phyloP scores from a whole-genome alignment of 2,888 invertebrate species.

The Chymomyza amoena region DNA sequence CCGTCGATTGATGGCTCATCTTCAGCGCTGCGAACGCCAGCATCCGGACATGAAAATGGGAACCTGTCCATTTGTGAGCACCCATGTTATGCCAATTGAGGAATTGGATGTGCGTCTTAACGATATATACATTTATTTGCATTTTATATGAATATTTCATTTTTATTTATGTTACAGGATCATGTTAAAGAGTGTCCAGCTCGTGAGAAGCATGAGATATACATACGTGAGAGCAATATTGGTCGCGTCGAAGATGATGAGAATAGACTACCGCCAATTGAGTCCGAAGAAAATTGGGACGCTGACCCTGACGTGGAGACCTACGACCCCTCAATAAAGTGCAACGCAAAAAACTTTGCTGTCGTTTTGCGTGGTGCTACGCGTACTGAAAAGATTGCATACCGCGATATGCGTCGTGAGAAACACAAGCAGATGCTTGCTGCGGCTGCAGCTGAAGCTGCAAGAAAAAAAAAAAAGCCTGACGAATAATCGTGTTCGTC shows the following conservation, averaged over 20 bases:
- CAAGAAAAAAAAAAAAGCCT: too few relatives aligned
- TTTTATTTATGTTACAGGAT: slow-evolving; percentile 30
- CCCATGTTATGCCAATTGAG: slow-evolving; percentile 78
- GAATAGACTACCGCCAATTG: not conserved
- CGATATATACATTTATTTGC: not conserved
- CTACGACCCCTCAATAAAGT: slow-evolving; percentile 29
- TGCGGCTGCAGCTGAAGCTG: too few relatives aligned
- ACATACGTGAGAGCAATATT: slow-evolving; percentile 32
- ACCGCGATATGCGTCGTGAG: too few relatives aligned
- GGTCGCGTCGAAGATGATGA: slow-evolving; percentile 6
- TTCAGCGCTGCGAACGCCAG: slow-evolving; percentile 81
- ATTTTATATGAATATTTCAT: not conserved
- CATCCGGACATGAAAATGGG: slow-evolving; percentile 76
- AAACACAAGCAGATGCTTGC: too few relatives aligned
- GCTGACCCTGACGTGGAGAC: slow-evolving; percentile 17
- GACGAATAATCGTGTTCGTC: too few relatives aligned
- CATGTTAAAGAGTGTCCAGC: slow-evolving; percentile 56
- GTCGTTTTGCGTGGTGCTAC: too few relatives aligned
- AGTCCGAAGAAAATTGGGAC: slow-evolving; percentile 32
- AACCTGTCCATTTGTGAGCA: slow-evolving; percentile 81
- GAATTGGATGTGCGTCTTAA: not conserved
- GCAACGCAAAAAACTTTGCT: too few relatives aligned
- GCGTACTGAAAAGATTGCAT: too few relatives aligned
- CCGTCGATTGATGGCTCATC: slow-evolving; percentile 80
- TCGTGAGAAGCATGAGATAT: slow-evolving; percentile 38